Evolutionary conservation across 2,797 vertebrate genomes (phyloP).

Genomic region (Masticophis lateralis): DNA sequence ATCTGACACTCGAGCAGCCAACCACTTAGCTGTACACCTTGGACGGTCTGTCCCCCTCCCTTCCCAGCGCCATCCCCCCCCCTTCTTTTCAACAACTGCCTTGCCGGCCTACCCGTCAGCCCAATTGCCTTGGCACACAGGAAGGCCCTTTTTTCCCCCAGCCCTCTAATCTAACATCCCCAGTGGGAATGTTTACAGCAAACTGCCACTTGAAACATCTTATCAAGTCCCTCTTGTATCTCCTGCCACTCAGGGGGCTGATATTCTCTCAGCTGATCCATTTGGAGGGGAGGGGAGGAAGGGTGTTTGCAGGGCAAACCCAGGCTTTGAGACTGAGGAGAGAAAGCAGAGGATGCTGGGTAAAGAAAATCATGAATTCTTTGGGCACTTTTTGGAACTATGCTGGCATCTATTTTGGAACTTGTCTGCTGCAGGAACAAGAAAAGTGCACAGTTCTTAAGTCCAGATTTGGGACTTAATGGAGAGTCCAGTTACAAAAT

Average conservation of each 20-base stretch:
- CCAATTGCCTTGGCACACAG: conserved; percentile 36
- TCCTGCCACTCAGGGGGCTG: conserved; percentile 45
- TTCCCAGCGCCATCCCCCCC: conserved; percentile 24
- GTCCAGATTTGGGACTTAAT: not conserved
- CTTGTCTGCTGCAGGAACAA: not conserved
- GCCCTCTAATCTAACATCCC: conserved; percentile 72
- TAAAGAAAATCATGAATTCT: conserved; percentile 7
- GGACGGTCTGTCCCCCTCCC: not conserved
- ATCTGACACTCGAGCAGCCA: not conserved
- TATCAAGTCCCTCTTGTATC: conserved; percentile 69
- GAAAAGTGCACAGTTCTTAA: not conserved
- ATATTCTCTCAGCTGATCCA: conserved; percentile 41
- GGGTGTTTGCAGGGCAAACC: conserved; percentile 20
- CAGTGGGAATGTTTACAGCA: conserved; percentile 81
- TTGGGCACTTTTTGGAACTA: not conserved
- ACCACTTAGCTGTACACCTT: not conserved
- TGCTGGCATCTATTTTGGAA: not conserved
- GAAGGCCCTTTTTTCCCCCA: conserved; percentile 72
- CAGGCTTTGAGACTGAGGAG: conserved; percentile 5
- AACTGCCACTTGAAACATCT: conserved; percentile 73
- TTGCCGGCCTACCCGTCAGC: conserved; percentile 25
- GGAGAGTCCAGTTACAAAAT: not conserved
- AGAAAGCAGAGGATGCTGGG: conserved; percentile 5
- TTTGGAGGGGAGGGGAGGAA: conserved; percentile 37
- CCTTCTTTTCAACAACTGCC: conserved; percentile 57